Evolutionary conservation across 2,797 vertebrate genomes (phyloP), one percentile per base, ranked within the genome.

Genomic region (Takifugu rubripes): DNA sequence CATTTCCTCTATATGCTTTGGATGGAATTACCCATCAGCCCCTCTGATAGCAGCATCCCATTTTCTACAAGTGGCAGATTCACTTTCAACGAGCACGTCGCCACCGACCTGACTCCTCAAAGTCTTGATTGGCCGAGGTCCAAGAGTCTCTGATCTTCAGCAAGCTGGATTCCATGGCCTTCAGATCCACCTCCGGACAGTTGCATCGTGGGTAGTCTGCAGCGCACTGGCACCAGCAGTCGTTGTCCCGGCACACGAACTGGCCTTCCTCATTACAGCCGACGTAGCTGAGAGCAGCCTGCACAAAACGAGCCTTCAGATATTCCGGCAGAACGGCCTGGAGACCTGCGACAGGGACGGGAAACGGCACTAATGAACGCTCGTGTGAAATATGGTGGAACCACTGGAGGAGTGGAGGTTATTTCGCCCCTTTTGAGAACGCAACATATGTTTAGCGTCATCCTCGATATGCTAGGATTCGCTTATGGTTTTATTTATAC

Each of bases 251-350:
- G 88, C 96, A 99, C 84, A 95, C 93, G 75, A 98, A 97, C 56
- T 95, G 94, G 49, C 97, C 97, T 69, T 99, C 94, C 9, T 96
- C 96, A 78, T 96, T 97, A 77, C 97, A 99, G 49, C 94, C 95
- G 2, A 98, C 95, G 67, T 99, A 99, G 82, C 93, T 96, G 77
- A 99, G 88, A 27, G 96, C 96, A 12, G 97, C 96, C 86, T 98
- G 93, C 12, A 98, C 94, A 73, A 98, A 99, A 42, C 91, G 91
- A 25, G 91, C 91, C 56, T 93, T 93, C 65, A 99, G 90, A 74
- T 98, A 95, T 69, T 92, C 92, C 1, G 97, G 96, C 52, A 99
- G 92, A 61, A 99, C 91, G 25, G 93, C 92, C 77, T 99, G 96
- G 54, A 98, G 93, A 66, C 96, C 96, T 98, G 68, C 27, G 67